Evolutionary conservation across 2,113 vertebrate genomes (phyloP).

Genomic region (Thamnaconus septentrionalis): DNA sequence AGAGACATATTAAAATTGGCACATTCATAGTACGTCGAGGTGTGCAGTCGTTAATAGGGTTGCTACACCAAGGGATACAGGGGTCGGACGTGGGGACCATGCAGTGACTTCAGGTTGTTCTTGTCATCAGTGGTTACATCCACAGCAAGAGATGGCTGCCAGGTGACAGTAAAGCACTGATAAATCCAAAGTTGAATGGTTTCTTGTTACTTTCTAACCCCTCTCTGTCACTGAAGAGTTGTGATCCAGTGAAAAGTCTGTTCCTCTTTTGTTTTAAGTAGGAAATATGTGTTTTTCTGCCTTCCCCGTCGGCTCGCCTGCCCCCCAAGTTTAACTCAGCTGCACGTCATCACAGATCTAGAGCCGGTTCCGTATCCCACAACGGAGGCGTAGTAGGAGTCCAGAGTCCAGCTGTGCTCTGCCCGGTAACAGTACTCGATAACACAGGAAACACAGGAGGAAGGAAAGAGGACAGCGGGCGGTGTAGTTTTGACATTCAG

Average conservation of each 20-base stretch:
- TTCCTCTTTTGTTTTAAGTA: constrained; percentile 46
- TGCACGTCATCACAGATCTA: not conserved
- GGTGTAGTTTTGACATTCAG: constrained; percentile 55
- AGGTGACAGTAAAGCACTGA: constrained; percentile 52
- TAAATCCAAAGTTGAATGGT: constrained; percentile 33
- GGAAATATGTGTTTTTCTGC: not conserved
- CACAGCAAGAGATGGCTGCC: constrained; percentile 52
- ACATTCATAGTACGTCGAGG: constrained; percentile 72
- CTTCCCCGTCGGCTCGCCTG: constrained; percentile 10
- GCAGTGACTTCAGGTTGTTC: constrained; percentile 63
- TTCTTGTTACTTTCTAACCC: not conserved
- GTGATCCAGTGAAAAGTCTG: not conserved
- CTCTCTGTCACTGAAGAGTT: constrained; percentile 14
- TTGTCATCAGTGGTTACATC: constrained; percentile 41
- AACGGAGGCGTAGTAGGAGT: not conserved
- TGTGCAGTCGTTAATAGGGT: constrained; percentile 63
- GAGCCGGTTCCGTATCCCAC: constrained; percentile 9
- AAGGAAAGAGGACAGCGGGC: constrained; percentile 3
- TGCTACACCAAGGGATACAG: constrained; percentile 54
- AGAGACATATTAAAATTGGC: constrained; percentile 64
- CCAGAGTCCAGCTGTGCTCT: constrained; percentile 29
- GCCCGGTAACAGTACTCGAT: constrained; percentile 37
- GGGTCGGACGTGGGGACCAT: constrained; percentile 51
- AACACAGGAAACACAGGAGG: constrained; percentile 15
- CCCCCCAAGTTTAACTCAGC: constrained; percentile 15